Conservation (phyloP, 2,797 vertebrate genomes). For the Argya squamiceps region DNA sequence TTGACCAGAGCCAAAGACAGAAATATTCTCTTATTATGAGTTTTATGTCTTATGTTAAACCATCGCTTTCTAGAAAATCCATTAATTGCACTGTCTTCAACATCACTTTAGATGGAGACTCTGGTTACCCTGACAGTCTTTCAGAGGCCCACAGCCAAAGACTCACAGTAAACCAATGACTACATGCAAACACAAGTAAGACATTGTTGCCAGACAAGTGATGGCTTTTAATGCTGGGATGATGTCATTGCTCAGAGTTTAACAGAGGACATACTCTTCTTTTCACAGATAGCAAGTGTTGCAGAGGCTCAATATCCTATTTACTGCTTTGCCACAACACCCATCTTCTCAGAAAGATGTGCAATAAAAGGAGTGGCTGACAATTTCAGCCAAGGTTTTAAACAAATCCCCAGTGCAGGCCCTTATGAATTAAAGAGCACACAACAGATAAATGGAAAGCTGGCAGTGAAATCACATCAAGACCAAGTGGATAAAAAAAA, state of each 20-base stretch:
- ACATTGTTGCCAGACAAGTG: not conserved
- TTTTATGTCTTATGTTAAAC: not conserved
- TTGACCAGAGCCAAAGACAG: not conserved
- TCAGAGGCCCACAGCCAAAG: not conserved
- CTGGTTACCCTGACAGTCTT: not conserved
- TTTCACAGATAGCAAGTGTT: constrained; percentile 7
- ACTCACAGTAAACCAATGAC: not conserved
- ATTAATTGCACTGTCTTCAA: constrained; percentile 28
- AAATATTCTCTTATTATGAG: not conserved
- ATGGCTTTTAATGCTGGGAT: constrained; percentile 21
- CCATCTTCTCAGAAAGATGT: constrained; percentile 12
- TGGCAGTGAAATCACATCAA: constrained; percentile 30
- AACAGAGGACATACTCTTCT: not conserved
- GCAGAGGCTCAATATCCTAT: constrained; percentile 21
- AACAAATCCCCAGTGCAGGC: constrained; percentile 38
- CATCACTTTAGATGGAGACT: constrained; percentile 15
- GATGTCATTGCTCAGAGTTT: constrained; percentile 47
- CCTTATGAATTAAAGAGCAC: constrained; percentile 44
- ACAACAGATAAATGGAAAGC: constrained; percentile 17
- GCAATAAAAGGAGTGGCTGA: constrained; percentile 35
- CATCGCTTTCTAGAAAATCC: not conserved
- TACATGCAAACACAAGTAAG: constrained; percentile 15
- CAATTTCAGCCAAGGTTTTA: constrained; percentile 49
- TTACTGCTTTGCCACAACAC: constrained; percentile 39
- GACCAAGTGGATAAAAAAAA: not conserved